Evolutionary conservation across 1,140 invertebrate species (phyloP).

Genomic region (Pseudomyrmex concolor): DNA sequence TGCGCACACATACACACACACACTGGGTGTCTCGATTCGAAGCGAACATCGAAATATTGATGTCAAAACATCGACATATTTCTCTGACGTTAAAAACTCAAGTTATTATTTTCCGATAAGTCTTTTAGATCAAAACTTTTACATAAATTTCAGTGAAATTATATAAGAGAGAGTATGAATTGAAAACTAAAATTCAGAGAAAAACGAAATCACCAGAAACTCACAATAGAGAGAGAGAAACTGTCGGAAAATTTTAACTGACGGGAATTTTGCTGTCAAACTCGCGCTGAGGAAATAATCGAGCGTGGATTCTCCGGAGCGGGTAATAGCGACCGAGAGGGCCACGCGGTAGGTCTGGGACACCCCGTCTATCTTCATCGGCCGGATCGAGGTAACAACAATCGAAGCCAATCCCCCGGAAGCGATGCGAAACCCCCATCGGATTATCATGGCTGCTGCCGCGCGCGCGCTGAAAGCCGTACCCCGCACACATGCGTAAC

Average conservation of each 20-base stretch:
- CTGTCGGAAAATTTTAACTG: not conserved
- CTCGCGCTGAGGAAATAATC: conserved; percentile 10
- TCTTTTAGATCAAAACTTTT: not conserved
- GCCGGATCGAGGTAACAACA: conserved; percentile 70
- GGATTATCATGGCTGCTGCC: conserved; percentile 79
- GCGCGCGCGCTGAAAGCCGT: conserved; percentile 77
- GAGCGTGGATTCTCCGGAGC: not conserved
- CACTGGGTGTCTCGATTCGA: not conserved
- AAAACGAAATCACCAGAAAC: too few relatives aligned
- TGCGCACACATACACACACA: not conserved
- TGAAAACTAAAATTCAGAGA: not conserved
- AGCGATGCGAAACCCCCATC: conserved; percentile 80
- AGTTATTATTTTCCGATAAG: too few relatives aligned
- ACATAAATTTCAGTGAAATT: not conserved
- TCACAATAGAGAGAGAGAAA: not conserved
- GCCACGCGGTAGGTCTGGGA: conserved; percentile 55
- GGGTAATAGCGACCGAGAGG: conserved; percentile 32
- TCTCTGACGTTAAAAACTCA: not conserved
- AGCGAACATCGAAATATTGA: not conserved
- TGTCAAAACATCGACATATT: not conserved
- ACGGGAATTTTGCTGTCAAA: not conserved
- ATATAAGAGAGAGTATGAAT: not conserved
- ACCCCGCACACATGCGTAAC: conserved; percentile 24
- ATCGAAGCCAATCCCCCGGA: conserved; percentile 78
- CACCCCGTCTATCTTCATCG: conserved; percentile 74